These are phyloP conservation scores for Drosophila malerkotliana DNA, from an alignment of 1,140 invertebrate genomes.

Conservation along the genomic window DNA sequence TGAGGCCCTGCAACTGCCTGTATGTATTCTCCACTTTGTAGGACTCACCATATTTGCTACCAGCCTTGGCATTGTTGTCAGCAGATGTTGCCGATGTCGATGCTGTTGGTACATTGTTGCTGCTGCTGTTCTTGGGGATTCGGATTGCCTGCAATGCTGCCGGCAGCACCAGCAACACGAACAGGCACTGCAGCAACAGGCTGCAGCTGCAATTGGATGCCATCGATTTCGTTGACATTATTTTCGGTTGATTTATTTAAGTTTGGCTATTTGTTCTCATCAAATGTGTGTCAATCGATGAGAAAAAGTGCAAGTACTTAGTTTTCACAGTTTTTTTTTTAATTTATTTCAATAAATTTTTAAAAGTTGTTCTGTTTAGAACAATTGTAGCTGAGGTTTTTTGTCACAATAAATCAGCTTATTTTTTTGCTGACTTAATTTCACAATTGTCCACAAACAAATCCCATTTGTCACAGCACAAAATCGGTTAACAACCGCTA, in stretches of 20 bases:
- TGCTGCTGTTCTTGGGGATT: constrained; percentile 35
- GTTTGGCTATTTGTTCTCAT: constrained; percentile 48
- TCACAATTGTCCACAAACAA: constrained; percentile 27
- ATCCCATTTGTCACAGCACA: constrained; percentile 52
- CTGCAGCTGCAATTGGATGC: constrained; percentile 43
- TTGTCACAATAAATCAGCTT: neutral
- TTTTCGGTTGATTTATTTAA: constrained; percentile 68
- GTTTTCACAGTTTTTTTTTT: constrained; percentile 2
- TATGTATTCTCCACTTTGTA: constrained; percentile 32
- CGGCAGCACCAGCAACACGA: constrained; percentile 52
- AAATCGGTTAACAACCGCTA: constrained; percentile 15
- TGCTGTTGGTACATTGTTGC: constrained; percentile 27
- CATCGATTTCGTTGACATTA: constrained; percentile 77
- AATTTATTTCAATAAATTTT: neutral
- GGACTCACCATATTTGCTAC: constrained; percentile 76
- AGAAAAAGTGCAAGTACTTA: constrained; percentile 38
- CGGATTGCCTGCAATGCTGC: constrained; percentile 45
- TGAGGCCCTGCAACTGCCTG: constrained; percentile 38
- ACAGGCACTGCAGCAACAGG: constrained; percentile 51
- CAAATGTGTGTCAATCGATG: constrained; percentile 62
- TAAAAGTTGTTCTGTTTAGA: neutral
- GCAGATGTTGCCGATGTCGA: neutral
- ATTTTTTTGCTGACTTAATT: constrained; percentile 19
- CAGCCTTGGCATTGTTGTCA: constrained; percentile 53
- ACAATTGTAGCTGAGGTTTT: neutral